Conservation (phyloP, 1,140 invertebrate genomes). For the Drosophila yakuba region DNA sequence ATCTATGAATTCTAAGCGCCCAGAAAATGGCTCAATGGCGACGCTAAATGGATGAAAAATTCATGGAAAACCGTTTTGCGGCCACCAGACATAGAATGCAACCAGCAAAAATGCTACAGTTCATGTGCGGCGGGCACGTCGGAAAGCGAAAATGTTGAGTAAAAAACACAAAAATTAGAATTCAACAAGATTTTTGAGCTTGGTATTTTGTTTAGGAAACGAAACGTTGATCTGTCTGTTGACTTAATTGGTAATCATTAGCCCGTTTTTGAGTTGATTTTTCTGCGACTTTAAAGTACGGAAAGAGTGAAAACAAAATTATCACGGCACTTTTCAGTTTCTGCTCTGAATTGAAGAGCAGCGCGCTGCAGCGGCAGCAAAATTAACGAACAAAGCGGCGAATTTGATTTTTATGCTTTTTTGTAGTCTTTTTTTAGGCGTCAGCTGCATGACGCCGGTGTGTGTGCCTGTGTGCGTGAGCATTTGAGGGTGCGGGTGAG, state of each 20-base stretch:
- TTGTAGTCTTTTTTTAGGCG: slow-evolving; percentile 79
- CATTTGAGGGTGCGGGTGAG: slow-evolving; percentile 4
- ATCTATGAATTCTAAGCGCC: slow-evolving; percentile 78
- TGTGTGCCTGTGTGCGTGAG: slow-evolving; percentile 18
- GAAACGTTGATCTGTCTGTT: neutral
- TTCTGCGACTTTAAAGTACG: slow-evolving; percentile 6
- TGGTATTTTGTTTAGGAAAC: slow-evolving; percentile 6
- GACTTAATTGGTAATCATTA: neutral
- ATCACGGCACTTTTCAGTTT: slow-evolving; percentile 30
- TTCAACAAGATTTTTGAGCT: neutral
- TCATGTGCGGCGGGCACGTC: slow-evolving; percentile 29
- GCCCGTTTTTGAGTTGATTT: neutral
- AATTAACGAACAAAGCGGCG: slow-evolving; percentile 71
- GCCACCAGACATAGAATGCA: slow-evolving; percentile 56
- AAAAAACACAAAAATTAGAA: slow-evolving; percentile 43
- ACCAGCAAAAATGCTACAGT: slow-evolving; percentile 33
- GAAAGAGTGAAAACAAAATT: slow-evolving; percentile 32
- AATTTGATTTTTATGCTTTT: slow-evolving; percentile 79
- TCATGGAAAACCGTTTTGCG: slow-evolving; percentile 74
- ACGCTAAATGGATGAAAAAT: slow-evolving; percentile 77
- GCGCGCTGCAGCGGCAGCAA: slow-evolving; percentile 51
- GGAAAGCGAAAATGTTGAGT: slow-evolving; percentile 67
- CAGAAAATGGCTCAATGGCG: slow-evolving; percentile 68
- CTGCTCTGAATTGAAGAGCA: slow-evolving; percentile 41
- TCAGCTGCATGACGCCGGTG: slow-evolving; percentile 56